A percentile compares a stretch with the other conserved stretches of the same genome.
These are phyloP conservation scores for Sylvilagus bachmani DNA, from an alignment of 2,113 vertebrate genomes.

Conservation along the genomic window DNA sequence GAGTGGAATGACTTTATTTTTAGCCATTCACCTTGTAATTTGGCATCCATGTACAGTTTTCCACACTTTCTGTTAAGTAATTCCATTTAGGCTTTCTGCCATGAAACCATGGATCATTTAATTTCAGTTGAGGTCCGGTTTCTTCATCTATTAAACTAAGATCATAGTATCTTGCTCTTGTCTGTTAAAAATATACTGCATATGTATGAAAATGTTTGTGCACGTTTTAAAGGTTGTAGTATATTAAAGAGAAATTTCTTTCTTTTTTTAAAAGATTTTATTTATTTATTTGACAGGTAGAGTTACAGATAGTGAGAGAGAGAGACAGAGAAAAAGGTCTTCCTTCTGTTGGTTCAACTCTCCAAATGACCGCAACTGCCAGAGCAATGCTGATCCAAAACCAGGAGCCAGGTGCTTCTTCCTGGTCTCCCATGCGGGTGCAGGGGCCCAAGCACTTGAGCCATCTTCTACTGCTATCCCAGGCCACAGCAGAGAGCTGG, in stretches of 20 bases:
- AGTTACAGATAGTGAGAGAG: too few species aligned
- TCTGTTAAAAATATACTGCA: background rate
- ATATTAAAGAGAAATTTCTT: background rate
- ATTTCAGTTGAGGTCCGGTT: background rate
- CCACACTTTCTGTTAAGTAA: background rate
- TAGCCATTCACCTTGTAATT: background rate
- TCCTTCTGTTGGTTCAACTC: too few species aligned
- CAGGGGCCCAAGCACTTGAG: too few species aligned
- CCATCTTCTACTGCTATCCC: too few species aligned
- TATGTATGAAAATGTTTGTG: background rate
- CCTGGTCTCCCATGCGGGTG: too few species aligned
- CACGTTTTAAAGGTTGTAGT: background rate
- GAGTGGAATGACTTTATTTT: background rate
- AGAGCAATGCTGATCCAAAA: too few species aligned
- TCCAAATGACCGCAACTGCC: too few species aligned
- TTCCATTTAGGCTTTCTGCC: background rate
- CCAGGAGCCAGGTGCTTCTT: too few species aligned
- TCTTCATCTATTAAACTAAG: background rate
- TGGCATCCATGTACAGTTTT: background rate
- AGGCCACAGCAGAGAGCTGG: too few species aligned
- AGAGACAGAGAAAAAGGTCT: too few species aligned
- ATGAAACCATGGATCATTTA: background rate
- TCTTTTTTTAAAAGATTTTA: background rate
- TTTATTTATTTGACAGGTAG: too few species aligned
- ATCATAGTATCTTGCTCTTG: background rate